Conservation (phyloP, 2,888 invertebrate genomes). For the Macroteleia sp. region DNA sequence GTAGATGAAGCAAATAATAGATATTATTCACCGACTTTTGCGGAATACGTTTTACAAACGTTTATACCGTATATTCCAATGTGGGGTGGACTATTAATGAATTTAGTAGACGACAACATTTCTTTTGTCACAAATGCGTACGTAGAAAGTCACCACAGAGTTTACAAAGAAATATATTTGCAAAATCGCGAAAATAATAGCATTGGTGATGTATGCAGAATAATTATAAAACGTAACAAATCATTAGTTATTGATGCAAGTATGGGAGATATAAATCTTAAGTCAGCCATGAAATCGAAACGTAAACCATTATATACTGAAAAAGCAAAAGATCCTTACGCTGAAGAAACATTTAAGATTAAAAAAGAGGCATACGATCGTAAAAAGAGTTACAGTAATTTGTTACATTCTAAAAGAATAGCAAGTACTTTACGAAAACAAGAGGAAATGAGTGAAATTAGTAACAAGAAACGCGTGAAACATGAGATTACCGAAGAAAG, state of each 20-base stretch:
- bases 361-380: slow-evolving; percentile 14
- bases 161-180: not conserved
- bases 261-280: not conserved
- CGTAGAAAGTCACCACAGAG: slow-evolving; percentile 38
- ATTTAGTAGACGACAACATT: slow-evolving; percentile 41
- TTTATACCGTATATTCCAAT: slow-evolving; percentile 56
- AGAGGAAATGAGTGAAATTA: too few species aligned
- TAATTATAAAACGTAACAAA: slow-evolving; percentile 35
- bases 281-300: not conserved
- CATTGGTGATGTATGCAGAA: slow-evolving; percentile 39
- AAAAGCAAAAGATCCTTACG: slow-evolving; percentile 26
- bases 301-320: slow-evolving; percentile 13
- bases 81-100: slow-evolving; percentile 52
- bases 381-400: not conserved
- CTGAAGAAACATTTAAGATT: slow-evolving; percentile 15
- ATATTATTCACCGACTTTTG: slow-evolving; percentile 53
- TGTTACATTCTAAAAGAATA: not conserved
- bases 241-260: slow-evolving; percentile 18
- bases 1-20: slow-evolving; percentile 13
- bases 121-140: slow-evolving; percentile 62
- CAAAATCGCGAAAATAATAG: not conserved
- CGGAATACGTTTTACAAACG: slow-evolving; percentile 30
- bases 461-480: too few species aligned
- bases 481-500: too few species aligned
- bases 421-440: too few species aligned